phyloP scores from a whole-genome alignment of 2,888 invertebrate species.

The Pollenia labialis region DNA sequence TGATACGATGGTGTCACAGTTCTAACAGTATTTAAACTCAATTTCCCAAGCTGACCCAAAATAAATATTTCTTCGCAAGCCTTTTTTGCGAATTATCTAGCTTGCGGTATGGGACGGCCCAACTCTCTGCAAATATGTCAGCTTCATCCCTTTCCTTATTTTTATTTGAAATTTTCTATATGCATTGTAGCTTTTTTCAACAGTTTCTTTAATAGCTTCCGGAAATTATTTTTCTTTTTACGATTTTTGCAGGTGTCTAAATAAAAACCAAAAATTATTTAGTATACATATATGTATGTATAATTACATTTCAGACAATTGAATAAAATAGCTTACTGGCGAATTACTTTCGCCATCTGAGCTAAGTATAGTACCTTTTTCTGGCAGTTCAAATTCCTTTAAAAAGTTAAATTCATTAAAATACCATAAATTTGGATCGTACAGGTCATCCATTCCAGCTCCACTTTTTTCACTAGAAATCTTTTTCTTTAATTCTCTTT shows the following conservation, averaged over 20 bases:
- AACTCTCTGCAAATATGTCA: slow-evolving; percentile 50
- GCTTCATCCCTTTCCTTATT: slow-evolving; percentile 51
- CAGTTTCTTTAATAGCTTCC: slow-evolving; percentile 46
- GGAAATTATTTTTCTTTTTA: slow-evolving; percentile 8
- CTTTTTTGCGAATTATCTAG: slow-evolving; percentile 45
- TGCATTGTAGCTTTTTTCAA: slow-evolving; percentile 44
- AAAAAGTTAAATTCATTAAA: slow-evolving; percentile 37
- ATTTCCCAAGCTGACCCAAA: slow-evolving; percentile 49
- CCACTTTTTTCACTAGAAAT: slow-evolving; percentile 24
- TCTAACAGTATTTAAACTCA: slow-evolving; percentile 12
- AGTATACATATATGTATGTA: background rate
- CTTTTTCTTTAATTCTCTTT: slow-evolving; percentile 13
- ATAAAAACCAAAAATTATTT: background rate
- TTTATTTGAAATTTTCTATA: slow-evolving; percentile 34
- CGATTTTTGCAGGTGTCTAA: slow-evolving; percentile 4
- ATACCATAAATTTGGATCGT: no score
- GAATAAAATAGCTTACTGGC: slow-evolving; percentile 13
- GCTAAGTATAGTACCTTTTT: slow-evolving; percentile 15
- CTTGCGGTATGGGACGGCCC: slow-evolving; percentile 42
- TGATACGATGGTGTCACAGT: background rate
- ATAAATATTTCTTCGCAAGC: slow-evolving; percentile 65
- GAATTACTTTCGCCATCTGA: no score
- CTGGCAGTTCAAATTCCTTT: slow-evolving; percentile 37
- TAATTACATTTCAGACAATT: slow-evolving; percentile 14
- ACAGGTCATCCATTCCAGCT: slow-evolving; percentile 19